Base-by-base conservation (phyloP, 2,797 vertebrate genomes). In the Cossypha heuglini region DNA sequence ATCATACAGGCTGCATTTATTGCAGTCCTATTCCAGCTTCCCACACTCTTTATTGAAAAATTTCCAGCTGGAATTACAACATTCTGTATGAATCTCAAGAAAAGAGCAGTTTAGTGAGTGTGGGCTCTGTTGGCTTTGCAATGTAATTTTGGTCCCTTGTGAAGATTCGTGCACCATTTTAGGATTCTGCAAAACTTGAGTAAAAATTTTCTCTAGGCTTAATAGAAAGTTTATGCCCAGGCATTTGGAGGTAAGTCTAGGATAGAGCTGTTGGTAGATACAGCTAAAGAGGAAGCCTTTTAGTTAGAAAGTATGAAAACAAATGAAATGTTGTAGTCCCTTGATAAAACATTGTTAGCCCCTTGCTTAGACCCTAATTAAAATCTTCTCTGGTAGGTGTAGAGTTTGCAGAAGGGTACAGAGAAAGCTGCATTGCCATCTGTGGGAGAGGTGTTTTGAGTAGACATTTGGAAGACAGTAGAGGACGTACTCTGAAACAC, bases 401-500 rank as follows among this genome's bases (percentile, higher is more conserved):
- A 52, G 52, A 62, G 40, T 48, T 46, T 7, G 8, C 19, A 52
- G 59, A 52, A 87, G 8, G 15, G 3, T 85, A 1, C 22, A 42
- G 63, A 22, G 64, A 59, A 88, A 67, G 21, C 45, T 55, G 24
- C 42, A 21, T 77, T 8, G 1, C 48, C 24, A 5, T 42, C 37
- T 18, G 40, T 62, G 66, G 51, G 43, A 89, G 55, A 89, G 55
- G 21, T 81, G 31, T 82, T 89, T 79, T 67, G 59, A 85, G 42
- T 45, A 96, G 87, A 79, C 52, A 3, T 64, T 82, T 82, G 57
- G 59, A 74, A 95, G 94, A 89, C 72, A 82, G 86, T 33, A 73
- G 87, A 91, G 78, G 94, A 95, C 1, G 0, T 71, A 25, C 84
- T 61, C 49, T 94, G 84, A 71, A 95, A 77, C 37, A 63, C 0